Conservation (phyloP, 2,797 vertebrate species). For the Emys orbicularis region DNA sequence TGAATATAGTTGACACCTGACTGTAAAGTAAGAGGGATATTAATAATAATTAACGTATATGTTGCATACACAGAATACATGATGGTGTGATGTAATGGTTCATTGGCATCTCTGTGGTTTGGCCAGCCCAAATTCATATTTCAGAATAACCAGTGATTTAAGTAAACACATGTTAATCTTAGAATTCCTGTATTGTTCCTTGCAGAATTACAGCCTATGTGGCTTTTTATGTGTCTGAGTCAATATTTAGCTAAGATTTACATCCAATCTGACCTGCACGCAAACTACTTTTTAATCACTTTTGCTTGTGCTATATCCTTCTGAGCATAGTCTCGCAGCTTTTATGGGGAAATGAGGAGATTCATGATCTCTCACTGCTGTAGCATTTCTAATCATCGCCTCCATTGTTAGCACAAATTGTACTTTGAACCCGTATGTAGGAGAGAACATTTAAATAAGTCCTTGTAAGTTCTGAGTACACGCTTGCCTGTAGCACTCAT, state of each 20-base stretch:
- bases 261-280: neutral
- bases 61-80: neutral
- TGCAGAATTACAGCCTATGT: neutral
- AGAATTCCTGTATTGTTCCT: neutral
- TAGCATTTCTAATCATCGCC: neutral
- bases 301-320: neutral
- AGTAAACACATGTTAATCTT: neutral
- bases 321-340: neutral
- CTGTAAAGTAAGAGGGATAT: neutral
- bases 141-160: neutral
- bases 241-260: neutral
- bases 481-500: neutral
- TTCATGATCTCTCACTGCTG: neutral
- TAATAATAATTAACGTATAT: neutral
- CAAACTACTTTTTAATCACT: neutral
- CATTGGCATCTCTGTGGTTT: neutral
- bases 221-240: neutral
- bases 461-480: neutral
- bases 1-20: neutral
- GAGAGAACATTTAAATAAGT: neutral
- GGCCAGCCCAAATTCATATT: neutral
- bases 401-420: neutral
- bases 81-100: neutral
- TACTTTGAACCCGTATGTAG: neutral
- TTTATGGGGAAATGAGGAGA: neutral